phyloP scores from a whole-genome alignment of 2,113 vertebrate species.

The Sprattus sprattus region DNA sequence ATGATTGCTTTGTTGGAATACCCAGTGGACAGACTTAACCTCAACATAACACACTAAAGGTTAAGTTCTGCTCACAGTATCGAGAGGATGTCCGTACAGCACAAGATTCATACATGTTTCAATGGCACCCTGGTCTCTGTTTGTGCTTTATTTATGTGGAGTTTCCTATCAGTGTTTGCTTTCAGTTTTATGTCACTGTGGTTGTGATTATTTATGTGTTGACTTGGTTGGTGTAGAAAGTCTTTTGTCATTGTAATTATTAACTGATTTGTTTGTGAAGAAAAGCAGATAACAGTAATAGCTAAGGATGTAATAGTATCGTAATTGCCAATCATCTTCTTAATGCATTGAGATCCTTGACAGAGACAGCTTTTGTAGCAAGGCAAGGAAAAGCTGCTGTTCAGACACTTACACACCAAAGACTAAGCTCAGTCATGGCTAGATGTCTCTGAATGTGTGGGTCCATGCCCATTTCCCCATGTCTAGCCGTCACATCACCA shows the following conservation, averaged over 20 bases:
- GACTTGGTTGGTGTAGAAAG: background rate
- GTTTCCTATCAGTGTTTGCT: conserved; percentile 48
- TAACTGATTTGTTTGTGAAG: background rate
- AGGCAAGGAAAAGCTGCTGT: background rate
- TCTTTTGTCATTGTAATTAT: background rate
- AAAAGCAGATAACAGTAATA: background rate
- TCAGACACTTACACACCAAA: background rate
- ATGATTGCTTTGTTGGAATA: background rate
- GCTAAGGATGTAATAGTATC: background rate
- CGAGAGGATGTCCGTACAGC: background rate
- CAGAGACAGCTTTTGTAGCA: background rate
- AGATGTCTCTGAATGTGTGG: background rate
- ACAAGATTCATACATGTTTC: conserved; percentile 37
- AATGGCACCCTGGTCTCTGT: conserved; percentile 48
- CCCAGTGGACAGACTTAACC: background rate
- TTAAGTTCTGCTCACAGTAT: background rate
- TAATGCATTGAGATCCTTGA: background rate
- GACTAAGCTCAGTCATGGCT: background rate
- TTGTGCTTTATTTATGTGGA: conserved; percentile 57
- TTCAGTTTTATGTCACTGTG: background rate
- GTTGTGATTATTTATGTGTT: background rate
- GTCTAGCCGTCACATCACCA: background rate
- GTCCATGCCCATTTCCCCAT: background rate
- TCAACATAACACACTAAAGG: background rate
- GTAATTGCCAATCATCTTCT: background rate